Percentiles rank a stretch among this genome's conserved stretches.
Conservation (phyloP, 2,888 invertebrate genomes). For the Galerucella nymphaeae region DNA sequence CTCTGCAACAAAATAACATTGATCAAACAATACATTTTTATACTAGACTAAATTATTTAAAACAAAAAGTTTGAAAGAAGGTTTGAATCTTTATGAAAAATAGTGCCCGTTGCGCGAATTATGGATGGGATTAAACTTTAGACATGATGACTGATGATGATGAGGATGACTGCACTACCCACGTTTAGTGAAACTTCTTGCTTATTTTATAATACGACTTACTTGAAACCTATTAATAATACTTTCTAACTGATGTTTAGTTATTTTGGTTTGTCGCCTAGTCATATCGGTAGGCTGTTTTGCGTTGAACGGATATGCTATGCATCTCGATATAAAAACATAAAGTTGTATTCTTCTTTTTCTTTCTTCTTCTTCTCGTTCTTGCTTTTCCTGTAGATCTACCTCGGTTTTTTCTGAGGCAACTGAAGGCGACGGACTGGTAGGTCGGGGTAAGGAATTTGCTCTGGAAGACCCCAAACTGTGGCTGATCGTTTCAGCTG, state of each 20-base stretch:
- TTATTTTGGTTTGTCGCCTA: constrained; percentile 93
- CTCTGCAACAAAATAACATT: constrained; percentile 69
- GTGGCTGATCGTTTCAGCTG: constrained; percentile 72
- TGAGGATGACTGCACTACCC: too few relatives aligned
- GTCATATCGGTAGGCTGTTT: constrained; percentile 99
- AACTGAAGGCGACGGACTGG: constrained; percentile 92
- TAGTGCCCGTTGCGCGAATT: too few relatives aligned
- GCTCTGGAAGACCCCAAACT: constrained; percentile 72
- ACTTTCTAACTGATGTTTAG: constrained; percentile 94
- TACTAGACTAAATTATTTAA: neutral
- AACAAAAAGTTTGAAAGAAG: too few relatives aligned
- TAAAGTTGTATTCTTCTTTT: constrained; percentile 95
- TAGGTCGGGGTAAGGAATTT: constrained; percentile 79
- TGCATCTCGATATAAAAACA: constrained; percentile 97
- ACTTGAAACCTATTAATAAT: constrained; percentile 96
- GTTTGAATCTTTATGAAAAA: too few relatives aligned
- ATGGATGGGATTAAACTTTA: too few relatives aligned
- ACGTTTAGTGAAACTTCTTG: too few relatives aligned
- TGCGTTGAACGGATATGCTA: constrained; percentile 99
- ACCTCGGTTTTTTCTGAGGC: constrained; percentile 89
- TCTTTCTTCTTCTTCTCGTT: constrained; percentile 95
- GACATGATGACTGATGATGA: too few relatives aligned
- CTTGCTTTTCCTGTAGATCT: constrained; percentile 91
- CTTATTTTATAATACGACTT: constrained; percentile 44
- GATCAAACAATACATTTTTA: neutral